These are phyloP conservation scores for Apantesis nais DNA, from an alignment of 2,888 invertebrate genomes.

Conservation along the genomic window DNA sequence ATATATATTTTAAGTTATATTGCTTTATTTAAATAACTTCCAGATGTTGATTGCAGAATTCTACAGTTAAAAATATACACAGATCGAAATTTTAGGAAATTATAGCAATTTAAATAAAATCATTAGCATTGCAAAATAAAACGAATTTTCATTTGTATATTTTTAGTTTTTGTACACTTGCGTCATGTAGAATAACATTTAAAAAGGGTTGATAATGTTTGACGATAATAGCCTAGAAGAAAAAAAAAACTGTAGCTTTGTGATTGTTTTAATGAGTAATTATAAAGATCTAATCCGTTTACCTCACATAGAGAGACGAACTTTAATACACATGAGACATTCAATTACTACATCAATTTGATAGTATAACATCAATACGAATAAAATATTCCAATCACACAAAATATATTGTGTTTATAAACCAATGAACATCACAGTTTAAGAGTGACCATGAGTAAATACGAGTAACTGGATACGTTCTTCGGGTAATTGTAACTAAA, in stretches of 20 bases:
- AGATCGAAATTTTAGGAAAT: too few species aligned
- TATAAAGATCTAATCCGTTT: constrained; percentile 48
- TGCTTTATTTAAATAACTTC: too few species aligned
- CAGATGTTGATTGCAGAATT: too few species aligned
- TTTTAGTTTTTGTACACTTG: background rate
- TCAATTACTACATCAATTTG: constrained; percentile 34
- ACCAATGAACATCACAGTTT: constrained; percentile 56
- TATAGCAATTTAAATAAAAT: too few species aligned
- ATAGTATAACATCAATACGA: constrained; percentile 32
- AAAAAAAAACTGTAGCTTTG: background rate
- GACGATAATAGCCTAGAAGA: background rate
- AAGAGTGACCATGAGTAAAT: constrained; percentile 49
- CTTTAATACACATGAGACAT: constrained; percentile 34
- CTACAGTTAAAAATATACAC: too few species aligned
- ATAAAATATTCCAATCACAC: constrained; percentile 39
- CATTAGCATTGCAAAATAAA: background rate
- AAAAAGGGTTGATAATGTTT: background rate
- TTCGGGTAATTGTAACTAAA: constrained; percentile 74
- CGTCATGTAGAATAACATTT: background rate
- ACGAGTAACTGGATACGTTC: constrained; percentile 67
- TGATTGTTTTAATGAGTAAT: constrained; percentile 12
- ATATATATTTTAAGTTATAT: too few species aligned
- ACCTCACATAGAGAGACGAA: constrained; percentile 36
- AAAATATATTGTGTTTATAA: constrained; percentile 43
- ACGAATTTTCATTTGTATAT: too few species aligned